Conservation (phyloP, 1,140 invertebrate genomes). For the Akabosia matsudoensis region DNA sequence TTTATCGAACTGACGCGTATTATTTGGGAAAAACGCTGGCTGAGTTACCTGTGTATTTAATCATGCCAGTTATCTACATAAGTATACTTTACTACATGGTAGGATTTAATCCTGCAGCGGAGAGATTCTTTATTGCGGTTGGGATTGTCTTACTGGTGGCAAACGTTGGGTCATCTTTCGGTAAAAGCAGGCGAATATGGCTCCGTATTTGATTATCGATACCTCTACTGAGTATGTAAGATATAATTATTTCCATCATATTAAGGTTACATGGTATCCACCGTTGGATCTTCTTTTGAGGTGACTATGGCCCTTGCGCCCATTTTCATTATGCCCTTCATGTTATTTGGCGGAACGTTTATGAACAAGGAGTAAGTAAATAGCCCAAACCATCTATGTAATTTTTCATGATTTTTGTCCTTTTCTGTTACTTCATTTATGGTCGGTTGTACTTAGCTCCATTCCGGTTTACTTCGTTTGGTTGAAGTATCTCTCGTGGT, state of each 20-base stretch:
- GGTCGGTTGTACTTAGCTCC: too few species aligned
- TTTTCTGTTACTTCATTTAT: constrained; percentile 24
- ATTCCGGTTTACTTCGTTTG: constrained; percentile 56
- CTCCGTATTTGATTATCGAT: background rate
- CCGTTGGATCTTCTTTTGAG: constrained; percentile 3
- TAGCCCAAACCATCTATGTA: background rate
- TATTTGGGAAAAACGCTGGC: constrained; percentile 50
- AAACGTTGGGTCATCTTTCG: constrained; percentile 55
- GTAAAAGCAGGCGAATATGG: constrained; percentile 46
- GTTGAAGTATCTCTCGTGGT: constrained; percentile 58
- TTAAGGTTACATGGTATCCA: constrained; percentile 34
- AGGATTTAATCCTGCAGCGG: constrained; percentile 48
- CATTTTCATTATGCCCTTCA: constrained; percentile 56
- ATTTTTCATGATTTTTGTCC: background rate
- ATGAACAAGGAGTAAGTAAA: constrained; percentile 53
- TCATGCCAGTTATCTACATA: constrained; percentile 54
- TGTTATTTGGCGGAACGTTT: constrained; percentile 59
- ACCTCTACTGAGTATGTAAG: background rate
- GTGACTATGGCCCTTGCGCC: constrained; percentile 54
- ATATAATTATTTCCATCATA: background rate
- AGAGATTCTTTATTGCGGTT: constrained; percentile 51
- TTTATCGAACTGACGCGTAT: constrained; percentile 48
- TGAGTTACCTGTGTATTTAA: constrained; percentile 52
- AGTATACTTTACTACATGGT: constrained; percentile 55
- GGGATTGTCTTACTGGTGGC: constrained; percentile 52